Percentiles rank a stretch among this genome's conserved stretches.
phyloP scores from a whole-genome alignment of 1,140 invertebrate species.

The Phortica variegata region DNA sequence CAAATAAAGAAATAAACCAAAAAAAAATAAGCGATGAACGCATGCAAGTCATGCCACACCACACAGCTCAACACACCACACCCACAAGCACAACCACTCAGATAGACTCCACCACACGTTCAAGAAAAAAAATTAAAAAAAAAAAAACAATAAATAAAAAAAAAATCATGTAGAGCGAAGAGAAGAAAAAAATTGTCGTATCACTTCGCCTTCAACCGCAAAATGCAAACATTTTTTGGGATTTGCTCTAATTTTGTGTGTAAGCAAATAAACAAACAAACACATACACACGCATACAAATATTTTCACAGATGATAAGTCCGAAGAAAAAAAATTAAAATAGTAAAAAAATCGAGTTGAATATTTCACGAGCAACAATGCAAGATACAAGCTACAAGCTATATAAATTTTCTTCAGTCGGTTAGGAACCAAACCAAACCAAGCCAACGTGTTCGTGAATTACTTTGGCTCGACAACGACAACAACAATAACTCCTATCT shows the following conservation, averaged over 20 bases:
- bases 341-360: too few relatives aligned
- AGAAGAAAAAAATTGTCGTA: too few relatives aligned
- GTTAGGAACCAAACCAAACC: too few relatives aligned
- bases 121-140: constrained; percentile 8
- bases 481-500: too few relatives aligned
- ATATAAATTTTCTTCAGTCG: too few relatives aligned
- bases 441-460: too few relatives aligned
- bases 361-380: too few relatives aligned
- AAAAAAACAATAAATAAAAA: constrained; percentile 10
- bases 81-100: constrained; percentile 1
- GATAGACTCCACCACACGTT: not conserved
- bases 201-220: constrained; percentile 3
- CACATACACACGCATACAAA: constrained; percentile 42
- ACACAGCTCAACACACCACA: constrained; percentile 5
- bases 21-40: not conserved
- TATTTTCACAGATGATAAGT: constrained; percentile 55
- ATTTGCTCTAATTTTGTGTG: constrained; percentile 49
- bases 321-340: constrained; percentile 6
- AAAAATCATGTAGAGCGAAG: too few relatives aligned
- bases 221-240: constrained; percentile 38
- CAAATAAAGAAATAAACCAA: constrained; percentile 24
- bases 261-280: constrained; percentile 39
- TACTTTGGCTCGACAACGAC: too few relatives aligned
- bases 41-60: not conserved
- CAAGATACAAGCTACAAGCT: too few relatives aligned